Evolutionary conservation across 2,888 invertebrate species (phyloP).

Genomic region (Ctenicera cuprea): DNA sequence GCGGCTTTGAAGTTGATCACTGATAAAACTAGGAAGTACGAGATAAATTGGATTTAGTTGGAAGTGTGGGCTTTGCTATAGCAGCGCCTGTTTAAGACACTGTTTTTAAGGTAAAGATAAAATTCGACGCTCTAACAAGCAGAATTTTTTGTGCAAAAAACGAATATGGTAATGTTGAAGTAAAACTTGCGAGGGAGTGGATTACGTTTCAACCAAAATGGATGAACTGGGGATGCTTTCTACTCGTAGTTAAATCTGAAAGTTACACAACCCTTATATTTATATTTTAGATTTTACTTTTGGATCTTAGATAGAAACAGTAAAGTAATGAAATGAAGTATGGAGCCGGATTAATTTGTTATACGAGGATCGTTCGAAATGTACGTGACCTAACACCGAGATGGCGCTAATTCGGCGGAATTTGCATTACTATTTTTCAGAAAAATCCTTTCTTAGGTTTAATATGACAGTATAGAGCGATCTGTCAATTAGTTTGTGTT

Average conservation of each 20-base stretch:
- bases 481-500: too few relatives aligned
- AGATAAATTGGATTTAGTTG: conserved; percentile 50
- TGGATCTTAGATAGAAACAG: too few relatives aligned
- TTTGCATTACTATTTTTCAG: too few relatives aligned
- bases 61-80: conserved; percentile 40
- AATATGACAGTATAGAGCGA: too few relatives aligned
- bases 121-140: background rate
- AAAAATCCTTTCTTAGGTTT: too few relatives aligned
- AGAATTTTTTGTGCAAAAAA: background rate
- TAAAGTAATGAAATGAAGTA: too few relatives aligned
- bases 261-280: background rate
- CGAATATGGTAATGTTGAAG: background rate
- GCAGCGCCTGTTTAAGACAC: conserved; percentile 31
- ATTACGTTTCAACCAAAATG: background rate
- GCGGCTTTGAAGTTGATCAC: conserved; percentile 42
- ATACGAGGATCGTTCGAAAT: too few relatives aligned
- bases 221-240: background rate
- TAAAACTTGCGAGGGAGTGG: conserved; percentile 4
- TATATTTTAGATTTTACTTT: too few relatives aligned
- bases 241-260: background rate
- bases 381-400: too few relatives aligned
- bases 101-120: conserved; percentile 28
- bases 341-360: too few relatives aligned
- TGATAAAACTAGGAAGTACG: conserved; percentile 36
- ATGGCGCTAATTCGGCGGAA: too few relatives aligned